Evolutionary conservation across 2,888 invertebrate genomes (phyloP), one percentile per base, ranked within the genome.

Genomic region (Scrobipalpa atriplicella): DNA sequence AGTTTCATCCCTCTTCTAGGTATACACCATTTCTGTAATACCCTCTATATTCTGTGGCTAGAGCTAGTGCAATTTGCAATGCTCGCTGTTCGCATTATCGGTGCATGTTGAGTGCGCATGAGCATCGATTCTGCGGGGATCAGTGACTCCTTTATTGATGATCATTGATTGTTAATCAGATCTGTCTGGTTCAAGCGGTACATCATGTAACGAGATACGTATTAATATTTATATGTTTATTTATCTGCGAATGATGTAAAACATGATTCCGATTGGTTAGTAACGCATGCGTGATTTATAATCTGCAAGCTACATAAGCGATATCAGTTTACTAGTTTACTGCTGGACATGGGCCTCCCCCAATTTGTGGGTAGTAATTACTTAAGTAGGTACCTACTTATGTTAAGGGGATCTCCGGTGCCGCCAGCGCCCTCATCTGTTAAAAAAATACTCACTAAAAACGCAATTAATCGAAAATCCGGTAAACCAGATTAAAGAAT

Each of bases 131-230:
- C 62, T 38, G 47, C 54, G 47, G 62, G 66, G 68, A 68, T 68
- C 66, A 66, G 58, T 43, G 68, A 66, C 64, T 68, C 10, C 66
- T 68, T 68, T 68, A 68, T 66, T 66, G 38, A 58, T 58, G n/a
- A 58, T 38, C 38, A 58, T 58, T 58, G 38, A 58, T 58, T 58
- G 58, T 38, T 58, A 56, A 56, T 56, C 47, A 47, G 54, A 56
- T 29, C 54, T 29, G 54, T 56, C 54, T 56, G 54, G 21, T 21
- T 13, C 54, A 21, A 56, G 54, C 54, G 54, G 54, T 56, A 56
- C 54, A 47, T 56, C 13, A 5, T 54, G 54, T 11, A 56, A 21
- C 21, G 10, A 52, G 18, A 18, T 52, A 21, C 21, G 10, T 18
- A 52, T 21, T 10, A 13, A 21, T 21, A 56, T 56, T 10, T 11